phyloP scores from a whole-genome alignment of 2,888 invertebrate genomes.

The Agriopis marginaria region DNA sequence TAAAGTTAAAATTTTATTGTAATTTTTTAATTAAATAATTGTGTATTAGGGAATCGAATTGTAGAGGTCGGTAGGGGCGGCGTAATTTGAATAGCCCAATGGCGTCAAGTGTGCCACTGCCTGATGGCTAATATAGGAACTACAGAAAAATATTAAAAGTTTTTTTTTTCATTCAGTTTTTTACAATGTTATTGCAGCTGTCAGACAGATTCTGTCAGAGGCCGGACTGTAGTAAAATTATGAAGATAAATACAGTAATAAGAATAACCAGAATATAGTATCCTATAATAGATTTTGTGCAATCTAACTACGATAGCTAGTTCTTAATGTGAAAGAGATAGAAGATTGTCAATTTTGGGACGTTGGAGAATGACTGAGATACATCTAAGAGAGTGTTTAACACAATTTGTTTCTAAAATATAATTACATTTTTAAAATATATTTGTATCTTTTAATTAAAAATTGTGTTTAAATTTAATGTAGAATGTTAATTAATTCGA shows the following conservation, averaged over 20 bases:
- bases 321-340: constrained; percentile 57
- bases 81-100: too few relatives aligned
- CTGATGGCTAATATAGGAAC: too few relatives aligned
- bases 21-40: too few relatives aligned
- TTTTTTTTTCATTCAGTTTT: too few relatives aligned
- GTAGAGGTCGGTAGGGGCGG: too few relatives aligned
- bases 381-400: constrained; percentile 34
- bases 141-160: too few relatives aligned
- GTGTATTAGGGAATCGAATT: too few relatives aligned
- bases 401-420: constrained; percentile 31
- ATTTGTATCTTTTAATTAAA: constrained; percentile 21
- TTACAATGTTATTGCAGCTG: too few relatives aligned
- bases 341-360: constrained; percentile 47
- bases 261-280: constrained; percentile 42
- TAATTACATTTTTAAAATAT: constrained; percentile 22
- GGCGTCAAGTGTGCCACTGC: too few relatives aligned
- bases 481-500: constrained; percentile 8
- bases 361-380: constrained; percentile 42
- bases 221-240: constrained; percentile 11
- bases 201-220: too few relatives aligned
- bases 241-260: constrained; percentile 47
- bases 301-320: constrained; percentile 64
- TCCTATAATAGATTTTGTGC: constrained; percentile 59
- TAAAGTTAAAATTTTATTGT: too few relatives aligned
- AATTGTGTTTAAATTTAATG: constrained; percentile 5